These are phyloP conservation scores for Tauraco hartlaubi DNA, from an alignment of 2,797 vertebrate genomes.

Conservation along the genomic window DNA sequence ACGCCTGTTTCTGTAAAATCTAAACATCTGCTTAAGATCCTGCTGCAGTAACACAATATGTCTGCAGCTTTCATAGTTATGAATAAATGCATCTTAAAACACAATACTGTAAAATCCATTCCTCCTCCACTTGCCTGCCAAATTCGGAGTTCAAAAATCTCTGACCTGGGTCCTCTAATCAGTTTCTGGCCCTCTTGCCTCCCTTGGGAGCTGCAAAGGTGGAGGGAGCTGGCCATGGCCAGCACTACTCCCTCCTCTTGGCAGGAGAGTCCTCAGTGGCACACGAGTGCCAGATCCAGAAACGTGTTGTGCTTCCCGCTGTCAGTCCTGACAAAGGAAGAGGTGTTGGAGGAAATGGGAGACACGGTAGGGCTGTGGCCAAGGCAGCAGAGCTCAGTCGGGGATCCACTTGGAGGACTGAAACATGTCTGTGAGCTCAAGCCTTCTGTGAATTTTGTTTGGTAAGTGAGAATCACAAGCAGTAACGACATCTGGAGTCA, in stretches of 20 bases:
- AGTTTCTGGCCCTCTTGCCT: background rate
- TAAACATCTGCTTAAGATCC: conserved; percentile 56
- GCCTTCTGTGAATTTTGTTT: background rate
- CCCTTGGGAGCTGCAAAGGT: background rate
- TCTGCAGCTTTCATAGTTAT: conserved; percentile 17
- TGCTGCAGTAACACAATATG: conserved; percentile 29
- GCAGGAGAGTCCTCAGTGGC: background rate
- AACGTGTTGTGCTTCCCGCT: background rate
- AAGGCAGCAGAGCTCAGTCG: background rate
- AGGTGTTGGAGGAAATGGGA: background rate
- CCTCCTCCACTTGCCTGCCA: conserved; percentile 25
- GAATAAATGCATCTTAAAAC: conserved; percentile 60
- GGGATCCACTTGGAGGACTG: background rate
- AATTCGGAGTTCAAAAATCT: conserved; percentile 36
- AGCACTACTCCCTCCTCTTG: background rate
- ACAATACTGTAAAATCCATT: conserved; percentile 18
- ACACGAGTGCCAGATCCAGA: accelerated
- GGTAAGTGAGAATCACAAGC: background rate
- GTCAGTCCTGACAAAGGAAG: background rate
- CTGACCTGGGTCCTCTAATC: conserved; percentile 21
- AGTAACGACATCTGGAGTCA: background rate
- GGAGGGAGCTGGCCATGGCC: background rate
- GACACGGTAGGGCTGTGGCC: background rate
- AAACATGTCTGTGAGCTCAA: background rate
- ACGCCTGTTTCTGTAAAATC: background rate